These are phyloP conservation scores for Tipula vernalis DNA, from an alignment of 2,888 invertebrate species.

Conservation along the genomic window DNA sequence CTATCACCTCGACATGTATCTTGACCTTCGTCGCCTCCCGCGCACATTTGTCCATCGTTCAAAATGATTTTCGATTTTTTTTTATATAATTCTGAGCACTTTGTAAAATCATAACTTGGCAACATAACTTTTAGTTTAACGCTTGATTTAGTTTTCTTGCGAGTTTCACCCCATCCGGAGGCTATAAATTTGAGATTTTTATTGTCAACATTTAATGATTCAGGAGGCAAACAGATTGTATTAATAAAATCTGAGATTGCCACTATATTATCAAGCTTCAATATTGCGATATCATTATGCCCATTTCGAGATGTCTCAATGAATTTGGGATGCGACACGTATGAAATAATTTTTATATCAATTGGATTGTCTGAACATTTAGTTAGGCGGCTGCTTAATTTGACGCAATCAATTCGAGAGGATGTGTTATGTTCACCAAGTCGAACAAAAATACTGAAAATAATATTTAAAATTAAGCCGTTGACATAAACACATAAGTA, in stretches of 20 bases:
- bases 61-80: not conserved
- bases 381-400: not conserved
- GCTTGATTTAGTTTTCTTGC: too few relatives aligned
- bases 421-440: not conserved
- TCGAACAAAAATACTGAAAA: not conserved
- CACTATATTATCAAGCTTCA: not conserved
- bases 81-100: not conserved
- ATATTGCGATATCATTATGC: not conserved
- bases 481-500: not conserved
- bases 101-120: not conserved
- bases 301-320: not conserved
- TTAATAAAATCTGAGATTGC: not conserved
- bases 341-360: not conserved
- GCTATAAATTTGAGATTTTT: not conserved
- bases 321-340: not conserved
- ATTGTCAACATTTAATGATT: not conserved
- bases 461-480: not conserved
- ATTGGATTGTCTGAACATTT: not conserved
- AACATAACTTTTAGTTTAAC: not conserved
- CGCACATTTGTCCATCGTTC: not conserved
- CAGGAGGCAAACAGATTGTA: not conserved
- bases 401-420: not conserved
- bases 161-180: not conserved
- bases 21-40: not conserved
- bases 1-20: not conserved